Percentiles rank a stretch among this genome's conserved stretches.
These are phyloP conservation scores for Acanthosepion lycidas DNA, from an alignment of 2,888 invertebrate genomes.

Conservation along the genomic window DNA sequence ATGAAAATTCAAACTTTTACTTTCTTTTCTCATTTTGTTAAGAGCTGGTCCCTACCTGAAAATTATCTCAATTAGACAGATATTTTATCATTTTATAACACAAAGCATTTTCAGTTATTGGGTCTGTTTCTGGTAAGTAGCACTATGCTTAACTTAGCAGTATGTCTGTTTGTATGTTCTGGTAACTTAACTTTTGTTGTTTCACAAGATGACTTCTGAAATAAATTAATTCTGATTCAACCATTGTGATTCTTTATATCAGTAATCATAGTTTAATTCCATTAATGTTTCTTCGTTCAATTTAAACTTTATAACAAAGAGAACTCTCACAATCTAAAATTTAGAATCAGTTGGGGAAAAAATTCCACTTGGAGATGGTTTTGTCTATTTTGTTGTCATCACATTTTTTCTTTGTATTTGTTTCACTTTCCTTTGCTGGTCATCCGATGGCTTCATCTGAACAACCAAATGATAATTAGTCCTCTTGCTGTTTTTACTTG, in stretches of 20 bases:
- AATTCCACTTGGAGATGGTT: no score
- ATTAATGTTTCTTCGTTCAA: background rate
- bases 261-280: background rate
- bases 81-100: background rate
- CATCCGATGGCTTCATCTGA: no score
- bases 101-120: background rate
- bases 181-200: background rate
- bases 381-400: no score
- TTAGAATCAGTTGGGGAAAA: no score
- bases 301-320: background rate
- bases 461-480: no score
- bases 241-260: background rate
- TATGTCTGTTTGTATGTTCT: background rate
- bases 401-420: no score
- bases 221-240: background rate
- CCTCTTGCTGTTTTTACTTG: no score
- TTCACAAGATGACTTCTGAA: background rate
- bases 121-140: background rate
- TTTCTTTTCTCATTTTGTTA: background rate
- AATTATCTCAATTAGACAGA: background rate
- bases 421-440: no score
- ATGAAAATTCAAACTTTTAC: no score
- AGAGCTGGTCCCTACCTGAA: background rate
- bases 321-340: no score
- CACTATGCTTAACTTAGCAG: background rate